Evolutionary conservation across 1,140 invertebrate genomes (phyloP), one percentile per base, ranked within the genome.

Genomic region (Nomia melanderi): DNA sequence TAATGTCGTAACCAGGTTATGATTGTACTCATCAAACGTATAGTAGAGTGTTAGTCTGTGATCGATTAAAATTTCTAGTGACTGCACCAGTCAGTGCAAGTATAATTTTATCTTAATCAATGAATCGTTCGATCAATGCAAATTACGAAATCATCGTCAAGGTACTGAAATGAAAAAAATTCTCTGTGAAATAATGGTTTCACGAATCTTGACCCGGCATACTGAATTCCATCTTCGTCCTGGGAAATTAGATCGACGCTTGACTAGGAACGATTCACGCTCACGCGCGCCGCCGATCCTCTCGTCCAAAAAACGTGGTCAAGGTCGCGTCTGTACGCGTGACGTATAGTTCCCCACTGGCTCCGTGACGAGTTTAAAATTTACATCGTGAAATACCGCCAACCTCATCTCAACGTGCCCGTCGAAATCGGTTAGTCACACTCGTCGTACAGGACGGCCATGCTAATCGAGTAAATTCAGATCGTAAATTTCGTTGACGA

Each of bases 381-480:
- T 83, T 83, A 84, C 82, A 77, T 84, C 53, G 72, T 79, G 81
- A 83, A 83, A 80, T 76, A 76, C 57, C 67, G 73, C 39, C 81
- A 53, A 77, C 63, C 59, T 84, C 78, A 73, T 84, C 67, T 66
- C 44, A 23, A 33, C 70, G 31, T 33, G 31, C 12, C 47, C 63
- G 66, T 73, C 78, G 74, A 84, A 88, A 87, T 88, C 79, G 79
- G 78, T 87, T 88, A 74, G 84, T 86, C 87, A 87, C 79, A 78
- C 81, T 81, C 80, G 75, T 81, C 75, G 56, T 33, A 69, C 66
- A 76, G 53, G 64, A 67, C 60, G 67, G 59, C 53, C 74, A 69
- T 80, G 59, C 70, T 59, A 79, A 77, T 62, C 69, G 70, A 39
- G 57, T 54, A 39, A 74, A 88, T 87, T 41, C 82, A 73, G 81